Evolutionary conservation across 2,888 invertebrate species (phyloP).

Genomic region (Pharmacophagus antenor): DNA sequence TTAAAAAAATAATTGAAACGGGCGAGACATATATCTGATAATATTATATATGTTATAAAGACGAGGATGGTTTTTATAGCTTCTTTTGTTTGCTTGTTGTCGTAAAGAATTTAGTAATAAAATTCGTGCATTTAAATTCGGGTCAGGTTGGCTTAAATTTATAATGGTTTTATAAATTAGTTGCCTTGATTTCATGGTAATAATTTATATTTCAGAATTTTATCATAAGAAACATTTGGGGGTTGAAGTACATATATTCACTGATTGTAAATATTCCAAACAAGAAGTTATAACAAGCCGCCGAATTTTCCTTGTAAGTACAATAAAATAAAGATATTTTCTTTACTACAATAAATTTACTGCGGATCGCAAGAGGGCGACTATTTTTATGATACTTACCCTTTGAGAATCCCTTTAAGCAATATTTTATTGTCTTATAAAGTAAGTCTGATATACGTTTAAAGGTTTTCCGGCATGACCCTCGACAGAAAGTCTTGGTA

Average conservation of each 20-base stretch:
- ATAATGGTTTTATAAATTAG: constrained; percentile 63
- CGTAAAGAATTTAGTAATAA: constrained; percentile 64
- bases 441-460: not conserved
- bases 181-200: constrained; percentile 51
- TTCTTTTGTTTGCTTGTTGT: constrained; percentile 62
- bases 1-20: not conserved
- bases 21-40: constrained; percentile 1
- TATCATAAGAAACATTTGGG: no score
- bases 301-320: constrained; percentile 1
- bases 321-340: constrained; percentile 2
- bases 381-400: constrained; percentile 3
- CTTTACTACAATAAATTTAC: constrained; percentile 1
- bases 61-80: constrained; percentile 55
- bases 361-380: constrained; percentile 1
- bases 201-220: constrained; percentile 34
- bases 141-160: constrained; percentile 75
- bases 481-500: not conserved
- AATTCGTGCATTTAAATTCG: constrained; percentile 71
- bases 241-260: no score
- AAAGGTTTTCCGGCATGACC: not conserved
- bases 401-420: not conserved
- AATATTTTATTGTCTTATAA: constrained; percentile 1
- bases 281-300: constrained; percentile 25
- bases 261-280: no score
- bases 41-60: constrained; percentile 41